Evolutionary conservation across 2,888 invertebrate species (phyloP), one percentile per base, ranked within the genome.

Genomic region (Lepidonotus clava): DNA sequence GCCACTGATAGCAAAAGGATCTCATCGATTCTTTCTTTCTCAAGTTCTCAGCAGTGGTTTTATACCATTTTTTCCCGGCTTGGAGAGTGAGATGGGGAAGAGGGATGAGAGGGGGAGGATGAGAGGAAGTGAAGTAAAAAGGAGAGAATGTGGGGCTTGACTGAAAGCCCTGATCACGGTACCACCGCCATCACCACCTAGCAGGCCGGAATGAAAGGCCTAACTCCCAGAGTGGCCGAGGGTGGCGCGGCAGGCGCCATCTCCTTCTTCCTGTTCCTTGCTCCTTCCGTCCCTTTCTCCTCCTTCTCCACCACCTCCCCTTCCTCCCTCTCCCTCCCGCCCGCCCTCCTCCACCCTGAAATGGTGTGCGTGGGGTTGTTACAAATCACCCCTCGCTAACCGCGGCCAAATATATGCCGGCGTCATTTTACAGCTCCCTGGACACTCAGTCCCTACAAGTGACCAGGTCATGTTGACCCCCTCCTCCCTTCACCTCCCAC

Each of bases 11-110:
- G 71, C 71, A 71, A 71, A 71, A n/a, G 71, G 38, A 34, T 71
- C 71, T 71, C 71, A 71, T 71, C 71, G 71, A 71, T 71, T 71
- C 71, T 71, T 38, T 71, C 71, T 71, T 38, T 71, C 71, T 8
- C n/a, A 71, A 71, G 71, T 71, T 38, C 71, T 32, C 36, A n/a
- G n/a, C 71, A 6, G 21, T 24, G 36, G 18, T 11, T 11, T 24
- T 11, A 66, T 24, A 71, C 46, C 46, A 46, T 18, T 46, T 18
- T 18, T 46, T 46, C 46, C 46, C 18, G 8, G 8, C 8, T 18
- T 18, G 8, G 8, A 46, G 46, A 46, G 46, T 8, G 46, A 46
- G 46, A 8, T 8, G 46, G 46, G 46, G 46, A 46, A 18, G 46
- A 46, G 46, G 8, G 46, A 46, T 46, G 46, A 46, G 46, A 18